A percentile compares a stretch with the other conserved stretches of the same genome.
Conservation (phyloP, 2,888 invertebrate species). For the Resseliella maxima region DNA sequence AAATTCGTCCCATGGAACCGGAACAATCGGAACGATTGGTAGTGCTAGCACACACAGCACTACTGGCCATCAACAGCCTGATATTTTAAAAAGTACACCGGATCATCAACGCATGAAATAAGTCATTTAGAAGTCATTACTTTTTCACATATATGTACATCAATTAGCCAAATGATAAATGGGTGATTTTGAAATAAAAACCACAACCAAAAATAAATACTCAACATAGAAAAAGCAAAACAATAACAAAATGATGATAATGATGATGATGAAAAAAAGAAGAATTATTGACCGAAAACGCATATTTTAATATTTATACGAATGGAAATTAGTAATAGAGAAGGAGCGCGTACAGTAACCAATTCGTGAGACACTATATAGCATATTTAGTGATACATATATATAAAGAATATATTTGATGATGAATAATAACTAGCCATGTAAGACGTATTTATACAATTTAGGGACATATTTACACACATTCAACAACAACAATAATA, state of each 20-base stretch:
- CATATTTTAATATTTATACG: conserved; percentile 40
- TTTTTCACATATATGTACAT: not conserved
- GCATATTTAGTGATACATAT: conserved; percentile 47
- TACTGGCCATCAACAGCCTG: conserved; percentile 75
- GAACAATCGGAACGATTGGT: conserved; percentile 22
- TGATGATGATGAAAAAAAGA: not conserved
- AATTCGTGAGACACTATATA: conserved; percentile 36
- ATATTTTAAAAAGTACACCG: conserved; percentile 87
- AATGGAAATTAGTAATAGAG: not conserved
- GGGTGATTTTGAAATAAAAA: not conserved
- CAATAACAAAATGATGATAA: not conserved
- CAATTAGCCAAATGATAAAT: conserved; percentile 17
- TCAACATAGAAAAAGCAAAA: not conserved
- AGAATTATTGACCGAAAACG: conserved; percentile 3
- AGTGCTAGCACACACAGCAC: conserved; percentile 61
- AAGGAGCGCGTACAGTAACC: not conserved
- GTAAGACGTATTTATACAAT: conserved; percentile 44
- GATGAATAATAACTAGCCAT: not conserved
- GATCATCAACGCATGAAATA: conserved; percentile 77
- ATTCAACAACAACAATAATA: not conserved
- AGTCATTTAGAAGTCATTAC: not conserved
- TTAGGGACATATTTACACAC: conserved; percentile 40
- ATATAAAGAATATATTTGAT: not conserved
- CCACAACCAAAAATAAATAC: conserved; percentile 13
- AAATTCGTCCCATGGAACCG: conserved; percentile 62